phyloP scores from a whole-genome alignment of 2,113 vertebrate genomes.

The Chitala chitala region DNA sequence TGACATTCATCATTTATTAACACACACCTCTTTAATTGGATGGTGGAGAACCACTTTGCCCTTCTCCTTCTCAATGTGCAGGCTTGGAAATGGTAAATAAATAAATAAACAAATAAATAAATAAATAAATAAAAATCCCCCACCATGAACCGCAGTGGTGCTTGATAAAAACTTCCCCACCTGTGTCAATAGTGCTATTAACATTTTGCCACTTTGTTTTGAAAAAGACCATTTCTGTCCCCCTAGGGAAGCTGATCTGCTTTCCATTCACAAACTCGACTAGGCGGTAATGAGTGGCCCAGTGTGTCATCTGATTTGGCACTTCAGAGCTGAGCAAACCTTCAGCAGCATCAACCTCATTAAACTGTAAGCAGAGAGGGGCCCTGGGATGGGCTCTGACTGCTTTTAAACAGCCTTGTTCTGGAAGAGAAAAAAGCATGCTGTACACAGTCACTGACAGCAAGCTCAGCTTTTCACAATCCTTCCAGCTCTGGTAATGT shows the following conservation, averaged over 20 bases:
- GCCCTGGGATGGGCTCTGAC: not conserved
- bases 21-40: conserved; percentile 58
- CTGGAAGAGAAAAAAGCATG: not conserved
- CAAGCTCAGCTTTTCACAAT: not conserved
- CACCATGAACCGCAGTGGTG: too few relatives aligned
- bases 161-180: not conserved
- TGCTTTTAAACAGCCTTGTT: not conserved
- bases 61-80: conserved; percentile 46
- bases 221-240: not conserved
- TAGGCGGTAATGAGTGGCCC: not conserved
- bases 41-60: conserved; percentile 42
- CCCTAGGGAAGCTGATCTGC: not conserved
- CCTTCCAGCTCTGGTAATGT: not conserved
- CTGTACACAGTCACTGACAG: not conserved
- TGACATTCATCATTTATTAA: conserved; percentile 75
- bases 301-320: not conserved
- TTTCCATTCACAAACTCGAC: not conserved
- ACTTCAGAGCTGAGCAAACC: not conserved
- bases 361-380: conserved; percentile 3
- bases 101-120: too few relatives aligned
- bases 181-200: not conserved
- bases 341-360: not conserved
- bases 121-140: too few relatives aligned
- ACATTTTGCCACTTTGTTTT: not conserved
- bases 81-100: conserved; percentile 32